Base-by-base conservation (phyloP, 2,113 vertebrate species). In the Globicephala melas region DNA sequence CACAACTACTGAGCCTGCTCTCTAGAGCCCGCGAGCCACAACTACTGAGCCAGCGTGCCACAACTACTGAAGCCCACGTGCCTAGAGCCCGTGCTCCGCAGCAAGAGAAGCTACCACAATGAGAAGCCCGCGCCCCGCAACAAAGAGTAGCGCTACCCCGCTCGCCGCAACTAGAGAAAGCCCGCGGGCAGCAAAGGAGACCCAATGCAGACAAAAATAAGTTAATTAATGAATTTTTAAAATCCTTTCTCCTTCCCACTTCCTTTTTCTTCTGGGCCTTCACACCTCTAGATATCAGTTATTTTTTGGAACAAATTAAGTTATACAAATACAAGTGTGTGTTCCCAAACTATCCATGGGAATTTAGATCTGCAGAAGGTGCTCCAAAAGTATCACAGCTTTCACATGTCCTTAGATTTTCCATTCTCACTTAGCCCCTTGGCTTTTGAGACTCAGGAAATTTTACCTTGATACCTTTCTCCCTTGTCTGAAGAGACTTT, bases 331-430 rank as follows among this genome's bases (percentile, higher is more conserved):
- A 47, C 26, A 90, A 74, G 15, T 82, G 60, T 92, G 76, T 85
- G 58, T 83, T 93, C 73, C 41, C 53, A 86, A 93, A 81, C 74
- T 88, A 63, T 70, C 33, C 1, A 31, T 82, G 60, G 47, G 44
- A 95, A 89, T 70, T 95, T 73, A 93, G 33, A 85, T 95, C 53
- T 84, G 15, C 41, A 89, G 33, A 86, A 91, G 20, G 65, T 60
- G 18, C 70, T 91, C 55, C 63, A 88, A 77, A 76, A 82, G 31
- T 26, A 41, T 83, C 26, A 50, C 1, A 58, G 53, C 23, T 89
- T 76, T 82, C 5, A n/a, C 31, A 62, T 70, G 15, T 86, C 92
- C 47, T 90, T 14, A 38, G 20, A 65, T 84, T 38, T 88, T 90
- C 63, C 58, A 81, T 95, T 92, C 83, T 83, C 17, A 31, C 60